A percentile compares a stretch with the other conserved stretches of the same genome.
Evolutionary conservation across 2,888 invertebrate genomes (phyloP).

Genomic region (Tenthredo distinguenda): DNA sequence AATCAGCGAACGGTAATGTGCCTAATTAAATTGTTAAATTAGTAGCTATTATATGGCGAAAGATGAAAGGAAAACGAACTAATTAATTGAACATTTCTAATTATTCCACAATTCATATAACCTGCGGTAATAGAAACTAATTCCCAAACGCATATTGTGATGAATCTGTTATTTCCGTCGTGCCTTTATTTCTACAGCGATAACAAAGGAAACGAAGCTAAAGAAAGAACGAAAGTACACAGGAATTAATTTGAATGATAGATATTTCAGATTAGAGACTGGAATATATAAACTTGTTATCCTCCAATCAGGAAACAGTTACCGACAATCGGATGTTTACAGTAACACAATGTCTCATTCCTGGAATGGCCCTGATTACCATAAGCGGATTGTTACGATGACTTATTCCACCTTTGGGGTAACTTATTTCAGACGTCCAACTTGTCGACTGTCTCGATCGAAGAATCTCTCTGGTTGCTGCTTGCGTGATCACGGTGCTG

Average conservation of each 20-base stretch:
- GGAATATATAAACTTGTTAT: not conserved
- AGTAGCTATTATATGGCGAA: slow-evolving; percentile 1
- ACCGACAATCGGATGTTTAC: slow-evolving; percentile 28
- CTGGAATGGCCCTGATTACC: slow-evolving; percentile 4
- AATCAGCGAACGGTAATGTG: not conserved
- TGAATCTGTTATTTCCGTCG: slow-evolving; percentile 16
- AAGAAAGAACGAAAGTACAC: not conserved
- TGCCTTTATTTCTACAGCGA: not conserved
- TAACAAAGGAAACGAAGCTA: not conserved
- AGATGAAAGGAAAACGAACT: slow-evolving; percentile 31
- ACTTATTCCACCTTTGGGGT: slow-evolving; percentile 2
- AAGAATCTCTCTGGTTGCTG: not conserved
- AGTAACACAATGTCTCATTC: not conserved
- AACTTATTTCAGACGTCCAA: not conserved
- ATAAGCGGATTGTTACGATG: slow-evolving; percentile 23
- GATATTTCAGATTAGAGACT: slow-evolving; percentile 35
- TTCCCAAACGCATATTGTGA: not conserved
- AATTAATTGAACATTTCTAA: slow-evolving; percentile 41
- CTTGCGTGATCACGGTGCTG: not conserved
- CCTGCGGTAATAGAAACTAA: slow-evolving; percentile 37
- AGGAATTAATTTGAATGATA: slow-evolving; percentile 16
- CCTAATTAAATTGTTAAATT: slow-evolving; percentile 26
- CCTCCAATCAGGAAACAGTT: slow-evolving; percentile 19
- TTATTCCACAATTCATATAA: slow-evolving; percentile 15
- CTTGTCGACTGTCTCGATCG: not conserved